phyloP scores from a whole-genome alignment of 2,113 vertebrate species.

The Alethe diademata region DNA sequence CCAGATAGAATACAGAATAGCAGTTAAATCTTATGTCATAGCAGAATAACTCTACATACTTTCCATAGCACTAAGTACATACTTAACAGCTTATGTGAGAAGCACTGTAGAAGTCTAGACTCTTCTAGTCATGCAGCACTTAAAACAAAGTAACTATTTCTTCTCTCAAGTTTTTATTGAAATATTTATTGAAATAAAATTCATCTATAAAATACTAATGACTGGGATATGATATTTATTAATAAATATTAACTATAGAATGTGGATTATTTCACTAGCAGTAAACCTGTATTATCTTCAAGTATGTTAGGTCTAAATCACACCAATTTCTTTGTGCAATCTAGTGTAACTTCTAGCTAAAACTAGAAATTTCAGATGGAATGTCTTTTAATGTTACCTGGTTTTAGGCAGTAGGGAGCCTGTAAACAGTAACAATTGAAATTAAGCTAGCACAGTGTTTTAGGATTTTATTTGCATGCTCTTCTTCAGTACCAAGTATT shows the following conservation, averaged over 20 bases:
- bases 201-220: neutral
- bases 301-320: neutral
- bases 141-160: neutral
- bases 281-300: neutral
- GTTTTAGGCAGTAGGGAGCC: neutral
- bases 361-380: neutral
- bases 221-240: neutral
- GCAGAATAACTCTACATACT: neutral
- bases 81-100: neutral
- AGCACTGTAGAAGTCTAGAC: neutral
- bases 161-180: too few species aligned
- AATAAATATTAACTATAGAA: neutral
- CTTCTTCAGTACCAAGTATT: neutral
- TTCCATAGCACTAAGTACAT: neutral
- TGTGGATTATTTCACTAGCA: neutral
- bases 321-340: neutral
- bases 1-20: neutral
- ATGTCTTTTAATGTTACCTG: neutral
- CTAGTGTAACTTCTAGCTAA: neutral
- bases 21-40: neutral
- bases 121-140: neutral
- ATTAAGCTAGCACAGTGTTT: neutral
- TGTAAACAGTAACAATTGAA: neutral
- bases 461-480: neutral
- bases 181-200: neutral